phyloP scores from a whole-genome alignment of 2,888 invertebrate genomes.

The Agrochola litura region DNA sequence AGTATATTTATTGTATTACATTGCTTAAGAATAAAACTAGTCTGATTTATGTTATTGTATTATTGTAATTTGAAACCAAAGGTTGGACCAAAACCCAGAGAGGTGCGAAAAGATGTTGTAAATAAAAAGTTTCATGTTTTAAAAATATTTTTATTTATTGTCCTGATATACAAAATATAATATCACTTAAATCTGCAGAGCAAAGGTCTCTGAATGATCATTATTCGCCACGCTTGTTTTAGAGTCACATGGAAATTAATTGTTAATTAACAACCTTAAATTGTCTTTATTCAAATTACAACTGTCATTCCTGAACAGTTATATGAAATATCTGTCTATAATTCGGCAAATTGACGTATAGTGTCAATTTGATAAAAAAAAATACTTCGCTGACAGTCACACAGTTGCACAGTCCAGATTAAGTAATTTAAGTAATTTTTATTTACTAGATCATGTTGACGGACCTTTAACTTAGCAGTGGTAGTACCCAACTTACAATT shows the following conservation, averaged over 20 bases:
- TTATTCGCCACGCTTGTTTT: not conserved
- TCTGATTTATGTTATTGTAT: slow-evolving; percentile 33
- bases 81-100: slow-evolving; percentile 19
- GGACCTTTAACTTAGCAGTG: not conserved
- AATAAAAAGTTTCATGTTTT: slow-evolving; percentile 62
- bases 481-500: not conserved
- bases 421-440: too few species aligned
- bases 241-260: not conserved
- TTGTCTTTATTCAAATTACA: not conserved
- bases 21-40: slow-evolving; percentile 32
- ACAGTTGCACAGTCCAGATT: too few species aligned
- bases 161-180: not conserved
- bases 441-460: not conserved
- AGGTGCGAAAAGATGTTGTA: slow-evolving; percentile 49
- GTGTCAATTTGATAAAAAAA: not conserved
- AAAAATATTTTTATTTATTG: slow-evolving; percentile 18
- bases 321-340: not conserved
- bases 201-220: not conserved
- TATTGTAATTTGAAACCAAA: slow-evolving; percentile 37
- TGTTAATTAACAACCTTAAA: too few species aligned
- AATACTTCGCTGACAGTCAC: not conserved
- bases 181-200: not conserved
- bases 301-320: not conserved
- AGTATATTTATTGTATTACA: slow-evolving; percentile 42
- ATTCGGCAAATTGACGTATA: not conserved